Evolutionary conservation across 1,140 invertebrate genomes (phyloP).

Genomic region (Leptinotarsa texana): DNA sequence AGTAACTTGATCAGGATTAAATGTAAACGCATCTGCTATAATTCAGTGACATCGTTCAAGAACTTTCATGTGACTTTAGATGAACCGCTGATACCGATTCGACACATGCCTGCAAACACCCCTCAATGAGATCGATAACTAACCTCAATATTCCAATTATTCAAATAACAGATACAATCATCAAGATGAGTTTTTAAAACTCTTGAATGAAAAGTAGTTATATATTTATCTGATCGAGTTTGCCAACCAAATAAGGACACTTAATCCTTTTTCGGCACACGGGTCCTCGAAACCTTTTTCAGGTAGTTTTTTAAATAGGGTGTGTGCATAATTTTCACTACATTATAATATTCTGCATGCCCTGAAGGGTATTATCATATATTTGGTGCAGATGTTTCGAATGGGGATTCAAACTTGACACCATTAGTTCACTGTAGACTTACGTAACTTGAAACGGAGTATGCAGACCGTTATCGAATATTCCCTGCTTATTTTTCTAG

Average conservation of each 20-base stretch:
- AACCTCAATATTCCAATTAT: slow-evolving; percentile 18
- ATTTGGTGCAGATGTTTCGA: slow-evolving; percentile 13
- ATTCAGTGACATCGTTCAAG: no score
- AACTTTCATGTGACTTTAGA: not conserved
- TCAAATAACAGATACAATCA: slow-evolving; percentile 14
- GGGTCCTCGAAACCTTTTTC: slow-evolving; percentile 14
- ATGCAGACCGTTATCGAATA: no score
- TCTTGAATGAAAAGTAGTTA: slow-evolving; percentile 14
- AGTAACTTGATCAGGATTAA: no score
- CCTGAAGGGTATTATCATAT: slow-evolving; percentile 2
- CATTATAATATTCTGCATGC: slow-evolving; percentile 21
- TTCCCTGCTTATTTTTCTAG: no score
- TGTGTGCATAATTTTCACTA: slow-evolving; percentile 18
- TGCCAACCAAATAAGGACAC: slow-evolving; percentile 14
- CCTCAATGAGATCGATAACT: not conserved
- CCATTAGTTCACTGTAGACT: not conserved
- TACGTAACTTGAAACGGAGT: no score
- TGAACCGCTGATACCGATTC: slow-evolving; percentile 3
- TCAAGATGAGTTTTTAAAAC: slow-evolving; percentile 11
- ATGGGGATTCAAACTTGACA: slow-evolving; percentile 12
- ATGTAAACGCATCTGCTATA: no score
- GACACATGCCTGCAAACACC: not conserved
- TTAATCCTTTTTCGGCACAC: slow-evolving; percentile 17
- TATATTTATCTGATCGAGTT: slow-evolving; percentile 19
- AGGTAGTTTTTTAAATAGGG: slow-evolving; percentile 22